Base-by-base conservation (phyloP, 2,797 vertebrate genomes). In the Streptopelia turtur region DNA sequence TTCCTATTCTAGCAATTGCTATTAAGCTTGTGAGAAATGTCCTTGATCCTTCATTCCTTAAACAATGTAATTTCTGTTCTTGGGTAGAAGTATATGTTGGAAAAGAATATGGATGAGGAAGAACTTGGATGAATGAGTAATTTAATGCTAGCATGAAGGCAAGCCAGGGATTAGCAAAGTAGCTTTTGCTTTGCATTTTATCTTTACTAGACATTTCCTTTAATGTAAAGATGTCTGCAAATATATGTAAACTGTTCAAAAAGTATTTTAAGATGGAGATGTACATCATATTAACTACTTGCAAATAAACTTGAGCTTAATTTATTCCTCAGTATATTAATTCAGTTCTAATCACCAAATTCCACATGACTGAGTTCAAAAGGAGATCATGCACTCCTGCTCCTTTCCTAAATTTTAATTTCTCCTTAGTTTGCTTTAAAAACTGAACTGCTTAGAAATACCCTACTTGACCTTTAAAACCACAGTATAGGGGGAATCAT, bases 301-400 rank as follows among this genome's bases (percentile, higher is more conserved):
- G 83, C 47, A 89, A 88, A 93, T 74, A 93, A 85, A 91, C 59
- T 66, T 61, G n/a, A 96, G 68, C 65, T 94, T 94, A 93, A 96
- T 96, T 96, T 95, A 94, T 94, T 88, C 57, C 91, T 84, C 75
- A 93, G 75, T 74, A 31, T 95, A 96, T 92, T 96, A 94, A 97
- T 94, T 96, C 81, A 77, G 30, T 94, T 94, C 75, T 96, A 96
- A 97, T 97, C 96, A 95, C 76, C 63, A 75, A 89, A 96, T 96
- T 97, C 53, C 90, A 96, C 90, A 95, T 95, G 93, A 49, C 63
- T 96, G 91, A 92, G 79, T 92, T 97, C 95, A 96, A 96, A 95
- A 94, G 83, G 82, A 65, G 68, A 93, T 94, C 93, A 76, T 17
- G 47, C 37, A 96, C 71, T 27, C 59, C 23, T 72, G 56, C 33